Evolutionary conservation across 2,797 vertebrate genomes (phyloP).

Genomic region (Knipowitschia caucasica): DNA sequence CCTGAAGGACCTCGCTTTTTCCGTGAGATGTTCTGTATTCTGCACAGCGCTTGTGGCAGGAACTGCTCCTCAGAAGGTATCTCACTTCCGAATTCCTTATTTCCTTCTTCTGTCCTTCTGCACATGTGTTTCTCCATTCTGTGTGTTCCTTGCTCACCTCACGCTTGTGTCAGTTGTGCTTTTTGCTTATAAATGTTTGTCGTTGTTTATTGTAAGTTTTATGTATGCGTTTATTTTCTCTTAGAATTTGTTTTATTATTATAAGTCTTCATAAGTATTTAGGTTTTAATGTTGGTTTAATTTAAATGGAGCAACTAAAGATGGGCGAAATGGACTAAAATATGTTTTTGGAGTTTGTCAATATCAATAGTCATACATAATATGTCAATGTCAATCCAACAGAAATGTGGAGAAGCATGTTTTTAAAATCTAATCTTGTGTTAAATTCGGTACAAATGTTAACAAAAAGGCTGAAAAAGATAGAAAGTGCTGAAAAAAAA

Average conservation of each 20-base stretch:
- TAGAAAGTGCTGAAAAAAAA: no score
- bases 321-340: no score
- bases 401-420: no score
- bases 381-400: no score
- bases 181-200: conserved; percentile 31
- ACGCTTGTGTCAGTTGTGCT: conserved; percentile 20
- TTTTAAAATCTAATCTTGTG: no score
- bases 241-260: neutral
- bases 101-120: conserved; percentile 1
- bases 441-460: no score
- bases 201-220: neutral
- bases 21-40: conserved; percentile 98
- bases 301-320: no score
- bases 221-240: neutral
- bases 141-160: conserved; percentile 13
- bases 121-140: neutral
- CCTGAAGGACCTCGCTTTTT: conserved; percentile 96
- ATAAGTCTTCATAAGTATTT: neutral
- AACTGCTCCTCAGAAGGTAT: conserved; percentile 99
- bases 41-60: conserved; percentile 96
- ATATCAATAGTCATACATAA: no score
- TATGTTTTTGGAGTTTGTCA: no score
- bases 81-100: conserved; percentile 73
- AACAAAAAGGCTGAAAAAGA: no score
- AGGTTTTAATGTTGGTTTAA: neutral